Conservation (phyloP, 2,113 vertebrate species). For the Pardalotus punctatus region DNA sequence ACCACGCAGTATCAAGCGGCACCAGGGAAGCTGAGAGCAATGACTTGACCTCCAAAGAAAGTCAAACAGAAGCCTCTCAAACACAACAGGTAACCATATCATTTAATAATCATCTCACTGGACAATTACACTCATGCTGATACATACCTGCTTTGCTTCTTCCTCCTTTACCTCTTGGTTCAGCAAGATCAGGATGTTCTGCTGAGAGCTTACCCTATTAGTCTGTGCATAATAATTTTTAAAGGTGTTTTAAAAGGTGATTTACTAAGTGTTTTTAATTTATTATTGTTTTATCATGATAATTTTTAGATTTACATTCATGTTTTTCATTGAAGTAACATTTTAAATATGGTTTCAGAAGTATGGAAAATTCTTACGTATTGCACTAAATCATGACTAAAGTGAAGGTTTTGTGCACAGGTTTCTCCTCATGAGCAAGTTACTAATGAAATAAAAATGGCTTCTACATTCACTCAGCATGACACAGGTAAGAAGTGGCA, state of each 20-base stretch:
- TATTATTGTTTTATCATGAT: background rate
- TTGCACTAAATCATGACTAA: constrained; percentile 20
- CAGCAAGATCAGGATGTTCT: background rate
- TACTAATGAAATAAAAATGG: constrained; percentile 49
- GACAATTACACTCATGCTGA: background rate
- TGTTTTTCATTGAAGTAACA: background rate
- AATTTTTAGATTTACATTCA: background rate
- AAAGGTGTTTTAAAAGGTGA: background rate
- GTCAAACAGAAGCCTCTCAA: constrained; percentile 70
- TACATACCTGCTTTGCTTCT: background rate
- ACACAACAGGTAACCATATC: constrained; percentile 78
- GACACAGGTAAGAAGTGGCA: constrained; percentile 69
- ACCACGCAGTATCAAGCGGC: constrained; percentile 66
- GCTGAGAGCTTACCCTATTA: background rate
- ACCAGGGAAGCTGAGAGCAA: constrained; percentile 57
- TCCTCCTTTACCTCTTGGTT: background rate
- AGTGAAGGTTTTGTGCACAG: constrained; percentile 62
- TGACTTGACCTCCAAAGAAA: constrained; percentile 66
- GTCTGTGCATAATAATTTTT: background rate
- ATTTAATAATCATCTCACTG: background rate
- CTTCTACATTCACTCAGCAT: constrained; percentile 59
- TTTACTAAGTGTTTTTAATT: background rate
- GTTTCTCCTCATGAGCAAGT: constrained; percentile 61
- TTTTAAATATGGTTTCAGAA: background rate
- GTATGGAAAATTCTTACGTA: background rate